phyloP scores from a whole-genome alignment of 2,113 vertebrate genomes.

The Erinaceus europaeus region DNA sequence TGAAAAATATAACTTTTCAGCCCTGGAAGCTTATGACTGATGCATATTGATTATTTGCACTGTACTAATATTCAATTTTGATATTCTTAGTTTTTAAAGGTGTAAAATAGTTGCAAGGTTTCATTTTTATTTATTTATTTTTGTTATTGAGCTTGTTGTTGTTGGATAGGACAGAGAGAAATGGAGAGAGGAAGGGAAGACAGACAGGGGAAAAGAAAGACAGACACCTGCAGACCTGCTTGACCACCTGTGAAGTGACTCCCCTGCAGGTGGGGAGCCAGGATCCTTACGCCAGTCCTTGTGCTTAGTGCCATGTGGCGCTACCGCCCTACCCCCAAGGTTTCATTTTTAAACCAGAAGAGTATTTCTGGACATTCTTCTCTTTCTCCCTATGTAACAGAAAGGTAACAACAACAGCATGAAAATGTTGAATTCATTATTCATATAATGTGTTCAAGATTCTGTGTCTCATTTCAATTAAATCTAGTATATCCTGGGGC shows the following conservation, averaged over 20 bases:
- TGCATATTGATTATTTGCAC: neutral
- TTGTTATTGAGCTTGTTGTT: too few relatives aligned
- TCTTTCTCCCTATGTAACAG: neutral
- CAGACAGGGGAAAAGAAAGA: too few relatives aligned
- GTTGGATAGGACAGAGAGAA: too few relatives aligned
- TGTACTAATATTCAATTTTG: neutral
- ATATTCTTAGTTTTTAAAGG: neutral
- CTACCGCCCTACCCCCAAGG: too few relatives aligned
- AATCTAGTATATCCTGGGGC: neutral
- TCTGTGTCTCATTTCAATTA: neutral
- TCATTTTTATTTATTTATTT: constrained; percentile 29
- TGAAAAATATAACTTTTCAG: neutral
- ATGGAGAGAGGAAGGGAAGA: too few relatives aligned
- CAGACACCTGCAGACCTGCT: too few relatives aligned
- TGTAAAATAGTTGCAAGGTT: neutral
- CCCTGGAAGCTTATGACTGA: neutral
- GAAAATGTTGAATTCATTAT: constrained; percentile 2
- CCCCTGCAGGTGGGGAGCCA: too few relatives aligned
- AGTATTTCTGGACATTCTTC: neutral
- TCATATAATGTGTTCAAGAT: neutral
- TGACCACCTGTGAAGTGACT: too few relatives aligned
- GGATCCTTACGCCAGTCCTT: too few relatives aligned
- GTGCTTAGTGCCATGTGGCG: too few relatives aligned
- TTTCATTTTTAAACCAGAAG: neutral
- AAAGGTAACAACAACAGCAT: neutral